Evolutionary conservation across 2,888 invertebrate species (phyloP), one percentile per base, ranked within the genome.

Genomic region (Drosophila anomalata): DNA sequence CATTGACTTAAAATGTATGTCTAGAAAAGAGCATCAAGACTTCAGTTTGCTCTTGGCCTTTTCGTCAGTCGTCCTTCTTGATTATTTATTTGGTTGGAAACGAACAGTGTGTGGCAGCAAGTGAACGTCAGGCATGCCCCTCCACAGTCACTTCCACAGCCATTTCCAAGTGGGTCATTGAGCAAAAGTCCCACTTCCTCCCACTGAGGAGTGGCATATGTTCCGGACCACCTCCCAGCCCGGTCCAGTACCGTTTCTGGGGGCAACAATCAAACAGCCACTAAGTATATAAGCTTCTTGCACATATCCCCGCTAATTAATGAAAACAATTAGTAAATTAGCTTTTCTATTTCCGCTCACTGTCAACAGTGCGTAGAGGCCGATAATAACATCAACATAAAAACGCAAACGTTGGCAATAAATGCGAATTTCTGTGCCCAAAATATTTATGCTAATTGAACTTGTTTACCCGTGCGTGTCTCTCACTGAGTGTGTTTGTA

Each of bases 271-370:
- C 65, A 66, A 66, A 65, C 54, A 66, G 66, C 65, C 65, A 66
- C 65, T 65, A 66, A 66, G 65, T 66, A 65, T 65, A 65, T 47
- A 52, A 71, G 71, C 70, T 48, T 42, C 62, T 55, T 26, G 46
- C 51, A 55, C 51, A 70, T 56, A 70, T 71, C 59, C 53, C 55
- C 75, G 67, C 87, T 77, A 85, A 85, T 87, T 84, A 85, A 84
- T 79, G 79, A 79, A 87, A 85, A 82, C 87, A 87, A 84, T 84
- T 84, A 84, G 87, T 87, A 87, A 84, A 84, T 84, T 81, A 78
- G 77, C 76, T 85, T 73, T 41, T 61, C 57, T 57, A 65, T 68
- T 77, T 77, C 69, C 85, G 75, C 54, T 52, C 77, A 65, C 56
- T 60, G 53, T 69, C 70, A 55, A 55, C 52, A 58, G 36, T 54